phyloP scores from a whole-genome alignment of 2,797 vertebrate species.

The Scomberomorus guttatus region DNA sequence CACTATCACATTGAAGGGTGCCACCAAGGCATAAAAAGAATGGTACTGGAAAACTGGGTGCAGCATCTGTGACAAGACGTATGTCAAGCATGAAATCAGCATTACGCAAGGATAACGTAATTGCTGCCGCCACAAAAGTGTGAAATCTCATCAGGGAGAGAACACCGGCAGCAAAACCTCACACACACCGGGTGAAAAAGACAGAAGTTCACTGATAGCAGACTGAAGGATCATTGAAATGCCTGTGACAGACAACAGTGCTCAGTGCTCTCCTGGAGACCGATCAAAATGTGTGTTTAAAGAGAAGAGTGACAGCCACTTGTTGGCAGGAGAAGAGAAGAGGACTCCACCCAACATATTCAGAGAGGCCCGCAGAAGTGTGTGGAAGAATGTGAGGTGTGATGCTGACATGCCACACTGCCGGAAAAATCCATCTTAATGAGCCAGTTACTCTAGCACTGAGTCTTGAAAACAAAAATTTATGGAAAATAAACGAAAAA shows the following conservation, averaged over 20 bases:
- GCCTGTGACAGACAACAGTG: background rate
- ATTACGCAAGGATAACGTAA: conserved; percentile 60
- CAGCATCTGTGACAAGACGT: conserved; percentile 50
- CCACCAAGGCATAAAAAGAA: conserved; percentile 10
- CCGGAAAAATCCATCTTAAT: background rate
- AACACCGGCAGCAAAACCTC: background rate
- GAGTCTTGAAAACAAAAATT: background rate
- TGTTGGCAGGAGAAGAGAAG: background rate
- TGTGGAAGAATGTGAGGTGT: background rate
- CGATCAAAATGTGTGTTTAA: background rate
- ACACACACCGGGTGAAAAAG: conserved; percentile 27
- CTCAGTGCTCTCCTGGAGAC: background rate
- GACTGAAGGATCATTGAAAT: background rate
- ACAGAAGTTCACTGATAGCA: conserved; percentile 2
- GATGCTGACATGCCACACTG: no score
- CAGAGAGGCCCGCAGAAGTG: background rate
- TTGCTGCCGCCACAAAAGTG: conserved; percentile 45
- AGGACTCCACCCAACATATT: background rate
- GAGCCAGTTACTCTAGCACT: background rate
- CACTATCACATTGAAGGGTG: conserved; percentile 7
- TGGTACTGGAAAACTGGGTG: conserved; percentile 31
- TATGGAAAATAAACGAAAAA: no score
- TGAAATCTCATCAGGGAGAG: conserved; percentile 60
- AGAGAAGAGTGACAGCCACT: conserved; percentile 1
- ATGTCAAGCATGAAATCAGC: conserved; percentile 62